phyloP scores from a whole-genome alignment of 2,888 invertebrate genomes.

The Aspidapion aeneum region DNA sequence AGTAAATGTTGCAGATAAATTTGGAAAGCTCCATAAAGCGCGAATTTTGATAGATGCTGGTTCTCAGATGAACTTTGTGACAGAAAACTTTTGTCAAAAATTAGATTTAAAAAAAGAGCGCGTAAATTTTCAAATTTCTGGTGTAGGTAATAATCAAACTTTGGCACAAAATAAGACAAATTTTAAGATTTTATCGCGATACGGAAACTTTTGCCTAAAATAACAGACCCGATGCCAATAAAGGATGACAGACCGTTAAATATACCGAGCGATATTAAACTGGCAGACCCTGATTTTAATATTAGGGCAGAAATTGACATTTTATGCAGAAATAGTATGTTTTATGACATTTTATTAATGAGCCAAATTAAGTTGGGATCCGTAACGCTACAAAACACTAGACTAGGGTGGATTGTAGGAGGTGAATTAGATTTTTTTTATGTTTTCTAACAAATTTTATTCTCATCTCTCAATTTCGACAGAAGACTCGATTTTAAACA shows the following conservation, averaged over 20 bases:
- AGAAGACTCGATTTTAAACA: conserved; percentile 3
- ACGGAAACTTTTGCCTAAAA: conserved; percentile 8
- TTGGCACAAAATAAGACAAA: conserved; percentile 1
- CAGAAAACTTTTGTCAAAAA: conserved; percentile 6
- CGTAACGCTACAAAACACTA: conserved; percentile 20
- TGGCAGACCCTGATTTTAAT: conserved; percentile 20
- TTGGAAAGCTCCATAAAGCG: not conserved
- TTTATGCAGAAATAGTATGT: conserved; percentile 17
- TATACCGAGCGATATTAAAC: conserved; percentile 14
- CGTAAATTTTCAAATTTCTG: conserved; percentile 10
- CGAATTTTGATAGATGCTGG: conserved; percentile 16
- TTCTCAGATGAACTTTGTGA: conserved; percentile 17
- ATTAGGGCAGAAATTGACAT: conserved; percentile 13
- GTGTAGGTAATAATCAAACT: conserved; percentile 5
- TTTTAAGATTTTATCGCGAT: conserved; percentile 10
- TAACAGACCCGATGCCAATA: conserved; percentile 12
- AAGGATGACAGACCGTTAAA: conserved; percentile 8
- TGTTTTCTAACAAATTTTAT: not conserved
- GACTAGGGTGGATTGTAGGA: conserved; percentile 24
- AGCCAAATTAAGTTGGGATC: conserved; percentile 16
- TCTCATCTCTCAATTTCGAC: not conserved
- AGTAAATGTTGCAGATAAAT: not conserved
- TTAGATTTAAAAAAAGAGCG: not conserved
- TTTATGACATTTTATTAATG: conserved; percentile 17
- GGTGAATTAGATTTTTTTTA: conserved; percentile 17